Percentiles rank a stretch among this genome's conserved stretches.
Evolutionary conservation across 2,888 invertebrate genomes (phyloP).

Genomic region (Sinodicranocentrus sp.): DNA sequence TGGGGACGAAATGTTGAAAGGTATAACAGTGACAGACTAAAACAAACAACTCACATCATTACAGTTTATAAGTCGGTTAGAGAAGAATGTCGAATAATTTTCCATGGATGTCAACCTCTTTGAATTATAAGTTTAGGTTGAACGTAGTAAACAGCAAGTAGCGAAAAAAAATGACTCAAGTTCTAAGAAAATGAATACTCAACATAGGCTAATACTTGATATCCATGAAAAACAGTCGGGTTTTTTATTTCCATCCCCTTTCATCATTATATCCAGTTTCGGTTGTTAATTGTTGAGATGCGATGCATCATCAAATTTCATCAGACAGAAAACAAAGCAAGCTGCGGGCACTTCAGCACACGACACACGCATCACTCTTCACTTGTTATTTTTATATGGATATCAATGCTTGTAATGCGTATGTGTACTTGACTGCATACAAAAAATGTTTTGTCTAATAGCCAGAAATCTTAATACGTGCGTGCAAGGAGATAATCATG

Average conservation of each 20-base stretch:
- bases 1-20: too few species aligned
- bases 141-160: too few species aligned
- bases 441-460: too few species aligned
- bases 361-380: constrained; percentile 39
- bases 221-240: constrained; percentile 10
- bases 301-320: constrained; percentile 28
- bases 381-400: too few species aligned
- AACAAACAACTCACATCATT: too few species aligned
- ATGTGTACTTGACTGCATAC: too few species aligned
- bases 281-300: constrained; percentile 31
- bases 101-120: constrained; percentile 20
- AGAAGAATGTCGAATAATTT: neutral
- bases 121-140: neutral
- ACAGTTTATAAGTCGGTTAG: too few species aligned
- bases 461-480: too few species aligned
- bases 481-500: too few species aligned
- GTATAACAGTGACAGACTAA: too few species aligned
- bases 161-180: neutral
- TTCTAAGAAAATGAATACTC: neutral
- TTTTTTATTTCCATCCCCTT: neutral
- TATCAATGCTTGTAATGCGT: too few species aligned
- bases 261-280: constrained; percentile 43
- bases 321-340: constrained; percentile 11
- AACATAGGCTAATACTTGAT: neutral
- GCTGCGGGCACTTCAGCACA: constrained; percentile 53